Base-by-base conservation (phyloP, 2,797 vertebrate genomes). In the Petrocephalus sullivani region DNA sequence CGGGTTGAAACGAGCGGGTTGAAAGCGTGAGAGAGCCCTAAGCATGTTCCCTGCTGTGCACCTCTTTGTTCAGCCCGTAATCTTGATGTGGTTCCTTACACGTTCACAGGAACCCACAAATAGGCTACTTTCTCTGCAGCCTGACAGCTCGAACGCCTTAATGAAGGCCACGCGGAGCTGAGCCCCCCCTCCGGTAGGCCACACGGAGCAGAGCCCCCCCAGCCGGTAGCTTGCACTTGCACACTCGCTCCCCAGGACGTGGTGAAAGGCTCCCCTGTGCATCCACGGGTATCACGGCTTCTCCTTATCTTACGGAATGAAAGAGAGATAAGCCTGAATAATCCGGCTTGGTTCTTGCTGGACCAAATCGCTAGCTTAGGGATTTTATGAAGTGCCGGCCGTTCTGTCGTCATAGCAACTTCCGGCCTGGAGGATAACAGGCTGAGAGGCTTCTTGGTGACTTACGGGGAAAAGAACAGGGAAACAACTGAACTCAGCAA, bases 361-460 rank as follows among this genome's bases (percentile, higher is more conserved):
- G 9, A 0, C 23, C 67, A 16, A 71, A 37, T 37, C 3, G 33
- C 28, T 37, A 33, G 33, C 14, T 75, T 58, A 1, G 67, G 67
- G 33, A 41, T 71, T 71, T 71, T 6, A 71, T 19, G 37, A 10
- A 37, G 67, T 75, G 6, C 5, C 1, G 67, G 16, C 33, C 33
- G 4, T 14, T 37, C 28, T 28, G 0, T 12, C 33, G 28, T 71
- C 64, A 71, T 71, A 33, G 33, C 81, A 21, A 51, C 46, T 94
- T 95, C 92, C 94, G 93, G 93, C 92, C 93, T n/a, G 89, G 81
- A 89, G 21, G 93, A 91, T 91, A 89, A 90, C 92, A 94, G 93
- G 94, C 81, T 82, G 90, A 89, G 86, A 67, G 89, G 4, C 61
- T 87, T 46, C 28, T 33, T 23, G 28, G 28, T 16, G 64, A 10